phyloP scores from a whole-genome alignment of 2,113 vertebrate species.

The Engraulis encrasicolus region DNA sequence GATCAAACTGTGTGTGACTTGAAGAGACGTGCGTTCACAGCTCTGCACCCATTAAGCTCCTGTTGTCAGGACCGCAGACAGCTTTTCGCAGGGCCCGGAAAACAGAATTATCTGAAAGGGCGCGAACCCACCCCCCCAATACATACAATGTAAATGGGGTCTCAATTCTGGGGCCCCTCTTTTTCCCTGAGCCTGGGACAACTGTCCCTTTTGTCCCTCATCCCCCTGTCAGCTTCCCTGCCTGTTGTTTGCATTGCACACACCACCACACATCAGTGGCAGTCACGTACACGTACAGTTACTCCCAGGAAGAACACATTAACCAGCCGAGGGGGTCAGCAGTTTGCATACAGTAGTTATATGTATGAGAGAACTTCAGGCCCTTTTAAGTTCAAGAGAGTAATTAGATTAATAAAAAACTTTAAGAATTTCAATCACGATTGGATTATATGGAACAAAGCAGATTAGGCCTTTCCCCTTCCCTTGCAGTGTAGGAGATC shows the following conservation, averaged over 20 bases:
- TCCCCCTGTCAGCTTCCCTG: too few relatives aligned
- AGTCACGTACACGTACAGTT: not conserved
- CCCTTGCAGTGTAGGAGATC: not conserved
- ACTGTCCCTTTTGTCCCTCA: too few relatives aligned
- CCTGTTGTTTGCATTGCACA: too few relatives aligned
- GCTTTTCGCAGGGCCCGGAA: too few relatives aligned
- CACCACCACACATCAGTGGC: not conserved
- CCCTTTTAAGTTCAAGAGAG: not conserved
- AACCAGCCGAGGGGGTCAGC: not conserved
- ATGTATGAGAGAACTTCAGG: not conserved
- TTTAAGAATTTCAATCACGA: not conserved
- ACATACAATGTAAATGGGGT: too few relatives aligned
- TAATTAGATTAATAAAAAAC: not conserved
- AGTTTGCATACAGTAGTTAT: not conserved
- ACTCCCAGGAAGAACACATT: not conserved
- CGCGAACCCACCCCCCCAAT: too few relatives aligned
- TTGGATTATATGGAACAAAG: slow-evolving; percentile 13
- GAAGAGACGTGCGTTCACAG: not conserved
- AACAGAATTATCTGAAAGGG: too few relatives aligned
- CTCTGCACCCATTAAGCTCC: not conserved
- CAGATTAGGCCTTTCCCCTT: slow-evolving; percentile 1
- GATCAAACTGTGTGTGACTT: not conserved
- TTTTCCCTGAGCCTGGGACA: too few relatives aligned
- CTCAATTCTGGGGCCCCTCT: too few relatives aligned
- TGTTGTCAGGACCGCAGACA: not conserved